Evolutionary conservation across 2,888 invertebrate genomes (phyloP).

Genomic region (Thereva unica): DNA sequence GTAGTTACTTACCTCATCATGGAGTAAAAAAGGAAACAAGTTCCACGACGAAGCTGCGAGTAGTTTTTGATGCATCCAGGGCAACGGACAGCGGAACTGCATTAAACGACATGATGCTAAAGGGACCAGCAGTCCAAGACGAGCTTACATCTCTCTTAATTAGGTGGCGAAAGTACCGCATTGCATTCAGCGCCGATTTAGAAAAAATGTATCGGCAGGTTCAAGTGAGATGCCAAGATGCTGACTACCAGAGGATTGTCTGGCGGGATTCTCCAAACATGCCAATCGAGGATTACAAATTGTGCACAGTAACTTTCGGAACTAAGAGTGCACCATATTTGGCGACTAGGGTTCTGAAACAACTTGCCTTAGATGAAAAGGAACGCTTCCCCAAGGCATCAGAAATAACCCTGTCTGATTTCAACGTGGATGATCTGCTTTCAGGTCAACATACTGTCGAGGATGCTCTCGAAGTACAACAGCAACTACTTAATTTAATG

Average conservation of each 20-base stretch:
- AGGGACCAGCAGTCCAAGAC: constrained; percentile 1
- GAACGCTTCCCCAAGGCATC: constrained; percentile 32
- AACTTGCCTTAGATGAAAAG: constrained; percentile 1
- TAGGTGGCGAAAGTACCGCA: not conserved
- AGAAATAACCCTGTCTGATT: not conserved
- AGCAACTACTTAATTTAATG: constrained; percentile 12
- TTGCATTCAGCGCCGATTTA: not conserved
- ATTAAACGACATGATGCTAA: too few species aligned
- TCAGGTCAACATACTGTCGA: constrained; percentile 2
- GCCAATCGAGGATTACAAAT: constrained; percentile 3
- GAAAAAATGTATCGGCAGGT: too few species aligned
- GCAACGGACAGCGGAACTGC: too few species aligned
- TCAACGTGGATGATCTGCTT: constrained; percentile 32
- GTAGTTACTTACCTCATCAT: too few species aligned
- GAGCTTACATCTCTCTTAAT: not conserved
- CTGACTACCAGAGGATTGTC: constrained; percentile 22
- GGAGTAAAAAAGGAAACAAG: too few species aligned
- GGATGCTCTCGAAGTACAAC: constrained; percentile 26
- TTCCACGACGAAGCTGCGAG: too few species aligned
- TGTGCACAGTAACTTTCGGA: constrained; percentile 25
- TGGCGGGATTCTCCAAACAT: constrained; percentile 1
- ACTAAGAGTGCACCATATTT: not conserved
- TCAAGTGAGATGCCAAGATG: constrained; percentile 3
- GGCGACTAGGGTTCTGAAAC: not conserved
- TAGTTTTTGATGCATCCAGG: too few species aligned